Evolutionary conservation across 1,140 invertebrate genomes (phyloP).

Genomic region (Phymorhynchus buccinoides): DNA sequence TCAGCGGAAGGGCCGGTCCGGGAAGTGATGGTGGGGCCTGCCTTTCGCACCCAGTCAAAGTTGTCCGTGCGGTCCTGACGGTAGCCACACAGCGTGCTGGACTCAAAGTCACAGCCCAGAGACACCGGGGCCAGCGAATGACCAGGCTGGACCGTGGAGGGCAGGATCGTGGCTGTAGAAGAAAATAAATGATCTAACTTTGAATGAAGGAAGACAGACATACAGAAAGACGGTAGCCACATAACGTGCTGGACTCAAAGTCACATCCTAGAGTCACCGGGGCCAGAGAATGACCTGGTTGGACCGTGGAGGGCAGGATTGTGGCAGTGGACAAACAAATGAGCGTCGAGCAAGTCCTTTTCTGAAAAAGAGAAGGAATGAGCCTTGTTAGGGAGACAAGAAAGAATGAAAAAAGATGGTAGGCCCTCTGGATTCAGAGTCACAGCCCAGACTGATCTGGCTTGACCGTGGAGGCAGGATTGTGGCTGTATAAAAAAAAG

Average conservation of each 20-base stretch:
- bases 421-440: constrained; percentile 79
- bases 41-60: constrained; percentile 64
- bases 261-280: constrained; percentile 76
- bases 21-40: constrained; percentile 47
- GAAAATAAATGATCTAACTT: too few relatives aligned
- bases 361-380: too few relatives aligned
- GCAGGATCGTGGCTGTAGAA: not conserved
- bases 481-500: too few relatives aligned
- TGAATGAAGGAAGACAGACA: too few relatives aligned
- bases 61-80: constrained; percentile 78
- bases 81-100: constrained; percentile 80
- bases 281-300: not conserved
- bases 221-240: constrained; percentile 84
- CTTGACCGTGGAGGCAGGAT: not conserved
- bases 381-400: too few relatives aligned
- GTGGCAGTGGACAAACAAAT: too few relatives aligned
- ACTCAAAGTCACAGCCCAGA: constrained; percentile 80
- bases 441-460: constrained; percentile 74
- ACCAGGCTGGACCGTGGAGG: constrained; percentile 22
- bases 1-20: constrained; percentile 63
- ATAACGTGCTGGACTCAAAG: constrained; percentile 78
- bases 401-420: too few relatives aligned
- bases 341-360: too few relatives aligned
- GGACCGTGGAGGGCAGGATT: not conserved
- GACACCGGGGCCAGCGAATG: constrained; percentile 9